These are phyloP conservation scores for Pterocles burchelli DNA, from an alignment of 2,113 vertebrate genomes.

Conservation along the genomic window DNA sequence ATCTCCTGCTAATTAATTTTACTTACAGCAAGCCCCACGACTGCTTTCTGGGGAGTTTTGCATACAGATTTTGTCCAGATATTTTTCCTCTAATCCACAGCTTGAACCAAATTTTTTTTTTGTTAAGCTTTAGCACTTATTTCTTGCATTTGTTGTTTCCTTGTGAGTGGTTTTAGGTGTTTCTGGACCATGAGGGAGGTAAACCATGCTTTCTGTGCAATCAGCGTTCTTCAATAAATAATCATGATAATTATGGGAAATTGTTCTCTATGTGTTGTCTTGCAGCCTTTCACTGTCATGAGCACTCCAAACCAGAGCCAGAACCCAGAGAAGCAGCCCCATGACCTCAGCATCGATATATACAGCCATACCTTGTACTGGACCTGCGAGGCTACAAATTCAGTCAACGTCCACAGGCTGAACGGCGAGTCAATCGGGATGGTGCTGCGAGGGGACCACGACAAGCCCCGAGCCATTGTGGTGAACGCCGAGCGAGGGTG, in stretches of 20 bases:
- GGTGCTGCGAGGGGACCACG: slow-evolving; percentile 86
- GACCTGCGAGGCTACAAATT: slow-evolving; percentile 92
- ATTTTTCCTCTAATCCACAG: background rate
- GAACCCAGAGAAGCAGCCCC: slow-evolving; percentile 85
- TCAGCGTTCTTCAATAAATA: background rate
- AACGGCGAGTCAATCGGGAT: slow-evolving; percentile 84
- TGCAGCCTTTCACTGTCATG: slow-evolving; percentile 82
- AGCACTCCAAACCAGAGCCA: slow-evolving; percentile 77
- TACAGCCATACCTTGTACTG: slow-evolving; percentile 93
- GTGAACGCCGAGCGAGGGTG: slow-evolving; percentile 93
- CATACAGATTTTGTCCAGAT: background rate
- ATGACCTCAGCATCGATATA: slow-evolving; percentile 90
- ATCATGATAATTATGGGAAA: background rate
- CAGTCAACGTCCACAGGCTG: slow-evolving; percentile 88
- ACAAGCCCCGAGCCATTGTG: slow-evolving; percentile 87
- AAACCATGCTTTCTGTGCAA: background rate
- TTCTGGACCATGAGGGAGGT: background rate
- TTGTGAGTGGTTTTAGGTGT: background rate
- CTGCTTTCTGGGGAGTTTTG: background rate
- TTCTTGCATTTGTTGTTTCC: background rate
- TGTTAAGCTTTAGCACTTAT: background rate
- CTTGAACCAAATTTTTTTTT: background rate
- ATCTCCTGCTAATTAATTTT: background rate
- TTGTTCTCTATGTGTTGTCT: background rate
- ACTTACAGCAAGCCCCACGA: background rate